Evolutionary conservation across 2,113 vertebrate genomes (phyloP).

Genomic region (Myocastor coypus): DNA sequence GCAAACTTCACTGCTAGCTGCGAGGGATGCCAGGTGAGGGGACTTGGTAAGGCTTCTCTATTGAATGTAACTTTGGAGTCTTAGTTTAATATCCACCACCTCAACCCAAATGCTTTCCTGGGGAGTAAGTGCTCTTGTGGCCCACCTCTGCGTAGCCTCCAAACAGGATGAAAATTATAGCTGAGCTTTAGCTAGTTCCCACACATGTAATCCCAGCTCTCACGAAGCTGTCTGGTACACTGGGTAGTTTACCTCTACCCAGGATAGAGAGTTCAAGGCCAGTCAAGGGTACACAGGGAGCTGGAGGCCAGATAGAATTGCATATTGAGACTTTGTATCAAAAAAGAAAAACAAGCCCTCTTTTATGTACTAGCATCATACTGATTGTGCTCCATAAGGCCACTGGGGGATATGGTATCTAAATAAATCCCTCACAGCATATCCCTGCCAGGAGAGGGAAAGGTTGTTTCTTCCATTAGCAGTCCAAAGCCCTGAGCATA

Average conservation of each 20-base stretch:
- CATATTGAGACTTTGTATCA: background rate
- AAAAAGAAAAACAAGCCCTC: background rate
- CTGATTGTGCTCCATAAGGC: background rate
- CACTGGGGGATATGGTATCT: background rate
- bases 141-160: background rate
- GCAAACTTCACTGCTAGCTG: background rate
- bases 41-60: background rate
- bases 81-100: background rate
- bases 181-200: background rate
- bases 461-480: background rate
- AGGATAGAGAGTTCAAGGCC: background rate
- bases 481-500: too few species aligned
- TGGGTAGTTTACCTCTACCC: background rate
- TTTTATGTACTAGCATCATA: background rate
- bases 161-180: background rate
- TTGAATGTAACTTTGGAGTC: background rate
- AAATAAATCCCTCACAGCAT: background rate
- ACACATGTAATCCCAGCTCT: background rate
- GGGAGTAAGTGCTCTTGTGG: background rate
- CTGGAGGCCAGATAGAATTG: background rate
- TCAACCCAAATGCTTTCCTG: background rate
- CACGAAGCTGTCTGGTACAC: background rate
- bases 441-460: background rate
- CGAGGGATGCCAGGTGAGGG: rapidly evolving
- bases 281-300: background rate